Evolutionary conservation across 1,140 invertebrate genomes (phyloP).

Genomic region (Caenorhabditis latens): DNA sequence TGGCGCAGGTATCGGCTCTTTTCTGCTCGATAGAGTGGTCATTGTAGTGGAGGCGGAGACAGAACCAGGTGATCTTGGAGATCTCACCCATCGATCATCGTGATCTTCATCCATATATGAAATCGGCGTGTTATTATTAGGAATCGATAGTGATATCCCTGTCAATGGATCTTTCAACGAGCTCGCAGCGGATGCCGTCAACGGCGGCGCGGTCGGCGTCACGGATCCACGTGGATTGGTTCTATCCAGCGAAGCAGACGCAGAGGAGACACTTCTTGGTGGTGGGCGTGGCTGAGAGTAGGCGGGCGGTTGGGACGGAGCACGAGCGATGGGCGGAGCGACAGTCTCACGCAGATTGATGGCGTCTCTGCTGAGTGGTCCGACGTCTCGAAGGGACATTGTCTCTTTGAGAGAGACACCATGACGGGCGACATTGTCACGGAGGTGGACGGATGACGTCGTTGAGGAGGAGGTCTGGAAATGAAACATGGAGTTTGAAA

Average conservation of each 20-base stretch:
- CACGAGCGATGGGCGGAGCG: conserved; percentile 16
- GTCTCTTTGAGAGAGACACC: conserved; percentile 57
- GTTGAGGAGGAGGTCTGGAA: conserved; percentile 33
- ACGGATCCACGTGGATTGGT: not conserved
- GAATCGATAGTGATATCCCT: conserved; percentile 15
- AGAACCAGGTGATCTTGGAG: not conserved
- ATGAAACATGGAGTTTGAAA: too few relatives aligned
- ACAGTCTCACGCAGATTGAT: conserved; percentile 12
- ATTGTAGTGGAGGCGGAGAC: not conserved
- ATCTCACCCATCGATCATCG: not conserved
- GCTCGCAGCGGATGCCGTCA: conserved; percentile 3
- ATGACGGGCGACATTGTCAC: conserved; percentile 23
- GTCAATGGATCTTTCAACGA: conserved; percentile 37
- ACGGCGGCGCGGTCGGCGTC: conserved; percentile 16
- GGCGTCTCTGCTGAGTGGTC: conserved; percentile 10
- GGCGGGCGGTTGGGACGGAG: conserved; percentile 31
- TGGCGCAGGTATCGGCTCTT: conserved; percentile 33
- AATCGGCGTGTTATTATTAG: conserved; percentile 2
- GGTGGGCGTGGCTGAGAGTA: conserved; percentile 43
- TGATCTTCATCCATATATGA: conserved; percentile 27
- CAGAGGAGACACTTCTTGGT: conserved; percentile 29
- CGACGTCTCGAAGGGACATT: conserved; percentile 60
- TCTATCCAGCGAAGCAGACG: not conserved
- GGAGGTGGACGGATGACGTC: conserved; percentile 21
- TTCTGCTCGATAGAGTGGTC: conserved; percentile 11